Evolutionary conservation across 1,140 invertebrate genomes (phyloP).

Genomic region (Aporrectodea caliginosa): DNA sequence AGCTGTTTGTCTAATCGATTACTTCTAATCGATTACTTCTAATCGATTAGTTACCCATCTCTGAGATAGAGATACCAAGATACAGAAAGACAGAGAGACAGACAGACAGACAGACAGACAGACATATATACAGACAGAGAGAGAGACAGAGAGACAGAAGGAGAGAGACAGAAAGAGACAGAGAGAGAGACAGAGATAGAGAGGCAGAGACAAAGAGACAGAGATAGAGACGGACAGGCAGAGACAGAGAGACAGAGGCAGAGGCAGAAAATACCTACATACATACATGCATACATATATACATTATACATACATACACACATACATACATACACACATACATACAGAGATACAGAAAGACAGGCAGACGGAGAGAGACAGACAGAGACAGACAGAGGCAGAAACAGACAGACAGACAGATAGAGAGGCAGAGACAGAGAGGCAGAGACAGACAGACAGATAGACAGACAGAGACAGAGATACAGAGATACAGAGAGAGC

Average conservation of each 20-base stretch:
- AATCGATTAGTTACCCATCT: too few species aligned
- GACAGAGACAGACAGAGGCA: neutral
- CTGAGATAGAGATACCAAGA: too few species aligned
- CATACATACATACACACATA: too few species aligned
- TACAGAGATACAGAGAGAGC: neutral
- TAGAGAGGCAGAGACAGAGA: too few species aligned
- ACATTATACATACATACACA: too few species aligned
- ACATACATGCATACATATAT: too few species aligned
- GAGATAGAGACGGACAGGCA: slow-evolving; percentile 10
- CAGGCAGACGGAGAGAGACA: too few species aligned
- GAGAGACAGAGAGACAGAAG: too few species aligned
- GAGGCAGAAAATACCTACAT: slow-evolving; percentile 16
- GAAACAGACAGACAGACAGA: neutral
- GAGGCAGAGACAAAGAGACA: neutral
- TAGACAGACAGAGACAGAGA: neutral
- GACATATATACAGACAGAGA: neutral
- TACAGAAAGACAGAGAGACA: neutral
- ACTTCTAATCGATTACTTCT: too few species aligned
- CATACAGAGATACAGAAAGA: neutral
- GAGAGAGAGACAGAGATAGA: neutral
- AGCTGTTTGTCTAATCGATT: too few species aligned
- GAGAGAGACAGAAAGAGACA: neutral
- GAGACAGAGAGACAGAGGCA: slow-evolving; percentile 19
- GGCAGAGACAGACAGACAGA: neutral
- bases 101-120: neutral